phyloP scores from a whole-genome alignment of 2,113 vertebrate genomes.

The Carassius auratus region DNA sequence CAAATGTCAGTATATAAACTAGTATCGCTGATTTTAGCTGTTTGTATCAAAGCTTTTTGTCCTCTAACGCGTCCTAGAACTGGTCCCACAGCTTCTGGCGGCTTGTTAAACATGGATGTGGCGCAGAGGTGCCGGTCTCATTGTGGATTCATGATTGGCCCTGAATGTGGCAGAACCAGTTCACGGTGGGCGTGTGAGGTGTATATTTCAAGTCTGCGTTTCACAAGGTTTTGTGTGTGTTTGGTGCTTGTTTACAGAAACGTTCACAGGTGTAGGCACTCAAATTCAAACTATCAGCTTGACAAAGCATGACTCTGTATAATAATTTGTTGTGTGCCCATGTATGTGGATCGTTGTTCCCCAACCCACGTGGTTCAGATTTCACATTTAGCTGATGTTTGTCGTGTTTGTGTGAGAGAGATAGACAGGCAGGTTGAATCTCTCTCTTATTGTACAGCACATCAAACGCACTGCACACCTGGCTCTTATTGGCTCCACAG shows the following conservation, averaged over 20 bases:
- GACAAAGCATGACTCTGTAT: slow-evolving; percentile 12
- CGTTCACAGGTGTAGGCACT: slow-evolving; percentile 4
- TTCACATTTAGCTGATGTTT: slow-evolving; percentile 18
- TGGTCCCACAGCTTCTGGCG: slow-evolving; percentile 21
- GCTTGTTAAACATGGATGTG: slow-evolving; percentile 13
- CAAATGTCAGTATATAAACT: neutral
- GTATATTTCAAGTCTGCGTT: slow-evolving; percentile 56
- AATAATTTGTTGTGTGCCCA: neutral
- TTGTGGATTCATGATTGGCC: slow-evolving; percentile 44
- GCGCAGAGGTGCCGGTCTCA: slow-evolving; percentile 36
- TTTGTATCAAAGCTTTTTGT: neutral
- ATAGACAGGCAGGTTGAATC: neutral
- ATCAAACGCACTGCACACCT: slow-evolving; percentile 37
- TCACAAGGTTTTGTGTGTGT: slow-evolving; percentile 49
- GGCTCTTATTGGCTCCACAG: neutral
- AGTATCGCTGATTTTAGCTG: neutral
- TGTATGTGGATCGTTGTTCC: slow-evolving; percentile 15
- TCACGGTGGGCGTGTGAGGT: slow-evolving; percentile 60
- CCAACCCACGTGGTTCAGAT: slow-evolving; percentile 3
- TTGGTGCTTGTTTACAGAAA: slow-evolving; percentile 49
- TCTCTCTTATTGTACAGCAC: slow-evolving; percentile 18
- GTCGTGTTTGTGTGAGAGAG: neutral
- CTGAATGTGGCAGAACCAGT: slow-evolving; percentile 70
- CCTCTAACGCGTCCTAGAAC: slow-evolving; percentile 32
- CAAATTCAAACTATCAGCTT: neutral